These are phyloP conservation scores for Triops cancriformis DNA, from an alignment of 1,140 invertebrate genomes.

Conservation along the genomic window DNA sequence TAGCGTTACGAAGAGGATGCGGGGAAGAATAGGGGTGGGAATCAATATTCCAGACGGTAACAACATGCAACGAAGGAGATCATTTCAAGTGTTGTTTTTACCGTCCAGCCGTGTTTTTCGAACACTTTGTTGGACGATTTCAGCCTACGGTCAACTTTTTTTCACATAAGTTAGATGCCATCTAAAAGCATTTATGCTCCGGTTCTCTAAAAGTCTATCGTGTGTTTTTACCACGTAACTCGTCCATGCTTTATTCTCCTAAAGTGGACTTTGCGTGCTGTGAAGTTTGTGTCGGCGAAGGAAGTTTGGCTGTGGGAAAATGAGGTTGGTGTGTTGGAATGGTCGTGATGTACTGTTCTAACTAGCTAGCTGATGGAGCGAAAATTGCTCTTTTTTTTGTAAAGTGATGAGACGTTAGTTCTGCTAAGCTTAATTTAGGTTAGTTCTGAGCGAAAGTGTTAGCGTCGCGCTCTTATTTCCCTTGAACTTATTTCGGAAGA, in stretches of 20 bases:
- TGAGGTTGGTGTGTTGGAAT: background rate
- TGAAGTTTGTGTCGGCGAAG: background rate
- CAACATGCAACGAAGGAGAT: background rate
- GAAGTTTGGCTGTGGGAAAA: constrained; percentile 9
- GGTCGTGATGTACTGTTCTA: background rate
- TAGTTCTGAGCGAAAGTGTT: background rate
- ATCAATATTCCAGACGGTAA: background rate
- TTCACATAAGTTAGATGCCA: background rate
- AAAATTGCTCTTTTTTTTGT: background rate
- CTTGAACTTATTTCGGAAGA: background rate
- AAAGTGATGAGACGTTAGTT: background rate
- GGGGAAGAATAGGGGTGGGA: background rate
- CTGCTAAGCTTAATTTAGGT: background rate
- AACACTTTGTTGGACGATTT: background rate
- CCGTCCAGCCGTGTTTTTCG: background rate
- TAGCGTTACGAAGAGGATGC: background rate
- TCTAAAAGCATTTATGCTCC: background rate
- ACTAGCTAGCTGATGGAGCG: background rate
- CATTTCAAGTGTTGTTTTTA: background rate
- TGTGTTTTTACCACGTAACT: background rate
- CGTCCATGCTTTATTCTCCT: background rate
- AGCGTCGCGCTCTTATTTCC: background rate
- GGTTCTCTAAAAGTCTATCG: background rate
- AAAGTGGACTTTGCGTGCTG: background rate
- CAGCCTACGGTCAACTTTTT: background rate